These are phyloP conservation scores for Ameiurus melas DNA, from an alignment of 2,113 vertebrate species.

Conservation along the genomic window DNA sequence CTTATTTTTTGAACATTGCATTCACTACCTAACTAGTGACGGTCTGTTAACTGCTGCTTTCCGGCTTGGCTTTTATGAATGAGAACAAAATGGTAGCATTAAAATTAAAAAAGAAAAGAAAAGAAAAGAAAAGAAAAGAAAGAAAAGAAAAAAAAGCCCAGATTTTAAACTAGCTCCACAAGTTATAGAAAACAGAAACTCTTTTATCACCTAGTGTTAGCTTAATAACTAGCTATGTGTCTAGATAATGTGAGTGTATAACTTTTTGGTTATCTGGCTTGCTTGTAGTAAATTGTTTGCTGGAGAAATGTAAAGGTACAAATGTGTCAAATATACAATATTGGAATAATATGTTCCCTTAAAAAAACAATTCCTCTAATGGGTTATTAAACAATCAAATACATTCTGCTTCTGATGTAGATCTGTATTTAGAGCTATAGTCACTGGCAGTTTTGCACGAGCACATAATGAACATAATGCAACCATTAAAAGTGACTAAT, in stretches of 20 bases:
- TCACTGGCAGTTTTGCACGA: background rate
- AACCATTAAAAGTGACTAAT: background rate
- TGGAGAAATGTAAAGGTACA: background rate
- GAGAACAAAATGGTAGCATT: background rate
- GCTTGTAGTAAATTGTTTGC: background rate
- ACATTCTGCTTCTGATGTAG: background rate
- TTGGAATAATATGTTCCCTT: no score
- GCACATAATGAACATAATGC: background rate
- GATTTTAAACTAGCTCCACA: background rate
- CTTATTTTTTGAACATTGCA: background rate
- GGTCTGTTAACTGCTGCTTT: background rate
- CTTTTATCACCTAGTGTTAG: background rate
- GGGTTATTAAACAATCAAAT: background rate
- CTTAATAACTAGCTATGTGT: background rate
- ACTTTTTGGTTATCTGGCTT: background rate
- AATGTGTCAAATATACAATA: background rate
- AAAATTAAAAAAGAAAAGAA: background rate
- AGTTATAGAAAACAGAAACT: background rate
- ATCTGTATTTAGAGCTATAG: background rate
- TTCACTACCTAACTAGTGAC: background rate
- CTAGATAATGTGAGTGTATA: background rate
- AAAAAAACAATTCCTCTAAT: no score
- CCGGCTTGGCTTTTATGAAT: background rate
- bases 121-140: background rate
- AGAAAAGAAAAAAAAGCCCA: background rate